phyloP scores from a whole-genome alignment of 2,113 vertebrate species.

The Meles meles region DNA sequence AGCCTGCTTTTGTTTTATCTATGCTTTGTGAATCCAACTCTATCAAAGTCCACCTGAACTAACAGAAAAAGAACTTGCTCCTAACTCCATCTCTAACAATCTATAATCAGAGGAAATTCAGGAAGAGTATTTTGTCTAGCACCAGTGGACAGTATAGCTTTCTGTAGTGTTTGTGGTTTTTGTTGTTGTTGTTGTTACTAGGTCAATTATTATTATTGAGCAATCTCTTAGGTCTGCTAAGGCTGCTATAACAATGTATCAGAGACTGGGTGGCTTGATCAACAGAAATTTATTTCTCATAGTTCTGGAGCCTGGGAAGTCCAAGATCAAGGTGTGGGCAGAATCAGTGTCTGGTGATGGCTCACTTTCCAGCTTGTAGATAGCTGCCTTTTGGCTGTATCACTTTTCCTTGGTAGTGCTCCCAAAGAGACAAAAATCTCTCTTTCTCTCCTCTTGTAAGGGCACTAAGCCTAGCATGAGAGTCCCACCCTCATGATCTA shows the following conservation, averaged over 20 bases:
- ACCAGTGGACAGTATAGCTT: neutral
- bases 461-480: neutral
- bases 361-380: neutral
- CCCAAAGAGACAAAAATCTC: neutral
- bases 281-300: neutral
- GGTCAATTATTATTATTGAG: neutral
- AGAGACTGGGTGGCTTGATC: neutral
- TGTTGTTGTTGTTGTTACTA: neutral
- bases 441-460: neutral
- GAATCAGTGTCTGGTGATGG: neutral
- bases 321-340: neutral
- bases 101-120: neutral
- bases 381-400: neutral
- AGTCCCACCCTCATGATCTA: neutral
- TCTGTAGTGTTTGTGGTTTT: neutral
- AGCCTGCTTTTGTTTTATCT: neutral
- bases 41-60: neutral
- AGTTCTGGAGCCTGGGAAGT: neutral
- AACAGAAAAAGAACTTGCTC: neutral
- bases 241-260: neutral
- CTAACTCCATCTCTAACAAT: neutral
- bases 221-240: neutral
- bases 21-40: neutral
- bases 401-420: neutral
- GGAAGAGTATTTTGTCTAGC: neutral